A percentile compares a stretch with the other conserved stretches of the same genome.
These are phyloP conservation scores for Perizoma flavofasciatum DNA, from an alignment of 2,888 invertebrate species.

Conservation along the genomic window DNA sequence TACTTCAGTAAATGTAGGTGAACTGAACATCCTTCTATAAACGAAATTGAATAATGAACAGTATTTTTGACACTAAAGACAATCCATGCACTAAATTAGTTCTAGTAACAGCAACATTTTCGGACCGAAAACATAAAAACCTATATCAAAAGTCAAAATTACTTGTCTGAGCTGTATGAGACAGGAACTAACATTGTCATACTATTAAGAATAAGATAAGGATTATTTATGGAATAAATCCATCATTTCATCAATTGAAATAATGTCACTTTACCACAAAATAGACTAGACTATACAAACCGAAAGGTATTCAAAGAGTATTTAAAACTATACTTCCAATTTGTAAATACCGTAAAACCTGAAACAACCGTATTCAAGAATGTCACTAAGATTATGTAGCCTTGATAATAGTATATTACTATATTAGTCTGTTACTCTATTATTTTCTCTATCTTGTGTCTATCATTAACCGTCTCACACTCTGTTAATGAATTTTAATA, in stretches of 20 bases:
- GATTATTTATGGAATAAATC: constrained; percentile 22
- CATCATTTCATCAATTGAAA: constrained; percentile 37
- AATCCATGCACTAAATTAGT: not conserved
- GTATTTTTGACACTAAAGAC: constrained; percentile 43
- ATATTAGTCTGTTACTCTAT: too few relatives aligned
- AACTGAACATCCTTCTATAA: constrained; percentile 76
- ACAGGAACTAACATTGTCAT: too few relatives aligned
- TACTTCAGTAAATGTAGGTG: constrained; percentile 76
- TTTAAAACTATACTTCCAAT: constrained; percentile 68
- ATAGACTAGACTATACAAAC: constrained; percentile 15
- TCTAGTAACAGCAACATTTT: too few relatives aligned
- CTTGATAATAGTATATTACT: too few relatives aligned
- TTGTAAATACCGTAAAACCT: constrained; percentile 60
- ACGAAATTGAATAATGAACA: constrained; percentile 43
- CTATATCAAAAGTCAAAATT: too few relatives aligned
- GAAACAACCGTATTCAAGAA: constrained; percentile 15
- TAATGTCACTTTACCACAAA: constrained; percentile 17
- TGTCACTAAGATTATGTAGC: not conserved
- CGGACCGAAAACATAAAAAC: too few relatives aligned
- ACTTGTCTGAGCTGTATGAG: too few relatives aligned
- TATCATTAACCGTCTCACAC: too few relatives aligned
- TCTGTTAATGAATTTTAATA: too few relatives aligned
- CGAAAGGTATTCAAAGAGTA: constrained; percentile 75
- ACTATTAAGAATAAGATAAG: too few relatives aligned
- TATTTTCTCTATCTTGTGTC: not conserved